Conservation (phyloP, 2,113 vertebrate species). For the Chlorodrepanis virens region DNA sequence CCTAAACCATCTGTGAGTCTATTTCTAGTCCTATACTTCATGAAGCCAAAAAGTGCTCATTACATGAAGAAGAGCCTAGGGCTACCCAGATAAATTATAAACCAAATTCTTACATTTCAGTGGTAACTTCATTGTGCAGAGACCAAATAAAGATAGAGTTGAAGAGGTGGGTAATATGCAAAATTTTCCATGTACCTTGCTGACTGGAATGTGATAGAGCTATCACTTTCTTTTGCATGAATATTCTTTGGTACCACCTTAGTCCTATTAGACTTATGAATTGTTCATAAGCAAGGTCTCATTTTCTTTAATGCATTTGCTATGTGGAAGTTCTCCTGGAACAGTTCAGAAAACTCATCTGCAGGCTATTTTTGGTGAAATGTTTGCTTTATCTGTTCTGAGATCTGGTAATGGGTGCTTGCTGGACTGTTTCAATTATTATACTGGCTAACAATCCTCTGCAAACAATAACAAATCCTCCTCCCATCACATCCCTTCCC, state of each 20-base stretch:
- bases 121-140: background rate
- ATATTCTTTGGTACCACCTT: background rate
- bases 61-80: background rate
- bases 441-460: background rate
- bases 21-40: background rate
- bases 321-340: background rate
- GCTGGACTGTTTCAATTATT: background rate
- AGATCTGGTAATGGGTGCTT: background rate
- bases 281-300: background rate
- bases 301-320: background rate
- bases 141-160: background rate
- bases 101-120: background rate
- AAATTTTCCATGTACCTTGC: background rate
- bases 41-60: background rate
- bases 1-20: background rate
- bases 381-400: background rate
- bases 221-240: background rate
- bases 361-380: background rate
- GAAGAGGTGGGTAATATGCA: background rate
- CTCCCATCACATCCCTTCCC: too few species aligned
- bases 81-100: background rate
- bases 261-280: background rate
- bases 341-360: background rate
- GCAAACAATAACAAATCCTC: background rate
- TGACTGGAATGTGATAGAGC: background rate